phyloP scores from a whole-genome alignment of 2,113 vertebrate genomes.

The Xiphorhynchus elegans region DNA sequence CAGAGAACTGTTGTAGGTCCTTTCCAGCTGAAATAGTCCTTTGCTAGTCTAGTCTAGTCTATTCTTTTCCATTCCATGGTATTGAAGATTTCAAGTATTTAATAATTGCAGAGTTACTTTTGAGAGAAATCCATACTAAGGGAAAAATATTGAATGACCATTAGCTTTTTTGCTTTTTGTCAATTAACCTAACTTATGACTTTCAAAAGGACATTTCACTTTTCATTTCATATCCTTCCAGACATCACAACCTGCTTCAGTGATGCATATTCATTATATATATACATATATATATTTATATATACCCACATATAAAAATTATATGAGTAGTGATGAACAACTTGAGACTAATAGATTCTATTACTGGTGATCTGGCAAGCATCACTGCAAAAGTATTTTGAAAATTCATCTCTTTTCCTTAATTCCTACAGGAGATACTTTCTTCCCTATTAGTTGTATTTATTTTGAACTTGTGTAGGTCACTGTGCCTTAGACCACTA shows the following conservation, averaged over 20 bases:
- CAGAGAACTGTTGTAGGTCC: not conserved
- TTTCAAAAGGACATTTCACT: not conserved
- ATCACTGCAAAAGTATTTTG: not conserved
- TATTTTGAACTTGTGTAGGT: not conserved
- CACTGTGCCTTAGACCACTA: not conserved
- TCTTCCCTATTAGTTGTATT: not conserved
- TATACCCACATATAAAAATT: not conserved
- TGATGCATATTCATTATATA: not conserved
- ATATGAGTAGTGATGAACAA: not conserved
- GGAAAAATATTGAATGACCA: not conserved
- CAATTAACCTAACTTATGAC: not conserved
- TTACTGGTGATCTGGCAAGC: not conserved
- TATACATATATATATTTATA: accelerated
- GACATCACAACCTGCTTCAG: not conserved
- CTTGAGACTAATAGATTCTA: not conserved
- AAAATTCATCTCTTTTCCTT: not conserved
- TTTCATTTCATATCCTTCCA: not conserved
- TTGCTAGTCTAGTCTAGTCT: not conserved
- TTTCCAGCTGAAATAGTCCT: not conserved
- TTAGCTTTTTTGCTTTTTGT: not conserved
- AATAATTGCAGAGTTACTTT: not conserved
- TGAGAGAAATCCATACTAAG: not conserved
- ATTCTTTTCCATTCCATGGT: not conserved
- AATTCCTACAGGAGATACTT: not conserved
- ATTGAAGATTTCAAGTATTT: not conserved